Evolutionary conservation across 2,113 vertebrate genomes (phyloP).

Genomic region (Raja brachyura): DNA sequence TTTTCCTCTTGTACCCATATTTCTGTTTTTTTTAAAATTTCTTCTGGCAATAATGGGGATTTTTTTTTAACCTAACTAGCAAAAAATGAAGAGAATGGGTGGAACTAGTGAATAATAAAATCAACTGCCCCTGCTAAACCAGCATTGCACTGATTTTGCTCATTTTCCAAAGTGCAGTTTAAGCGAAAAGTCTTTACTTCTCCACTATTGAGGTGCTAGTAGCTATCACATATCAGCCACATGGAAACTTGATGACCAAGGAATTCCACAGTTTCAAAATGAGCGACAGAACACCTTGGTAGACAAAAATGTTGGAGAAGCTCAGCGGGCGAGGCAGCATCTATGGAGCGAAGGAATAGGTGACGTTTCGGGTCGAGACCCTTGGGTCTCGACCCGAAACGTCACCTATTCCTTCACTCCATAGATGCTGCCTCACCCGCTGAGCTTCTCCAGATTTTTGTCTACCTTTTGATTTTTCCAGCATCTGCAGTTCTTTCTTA

Average conservation of each 20-base stretch:
- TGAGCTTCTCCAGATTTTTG: too few species aligned
- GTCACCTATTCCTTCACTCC: too few species aligned
- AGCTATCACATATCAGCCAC: neutral
- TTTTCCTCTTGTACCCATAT: neutral
- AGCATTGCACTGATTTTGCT: neutral
- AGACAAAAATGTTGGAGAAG: too few species aligned
- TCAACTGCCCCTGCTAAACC: neutral
- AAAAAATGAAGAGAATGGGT: neutral
- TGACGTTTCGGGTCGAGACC: too few species aligned
- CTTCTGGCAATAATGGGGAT: neutral
- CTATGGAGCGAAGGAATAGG: too few species aligned
- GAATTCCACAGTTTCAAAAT: neutral
- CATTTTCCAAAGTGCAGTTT: too few species aligned
- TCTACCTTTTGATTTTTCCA: too few species aligned
- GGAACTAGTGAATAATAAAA: neutral
- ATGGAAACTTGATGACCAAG: neutral
- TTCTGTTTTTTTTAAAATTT: neutral
- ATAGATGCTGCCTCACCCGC: too few species aligned
- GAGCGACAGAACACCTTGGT: neutral
- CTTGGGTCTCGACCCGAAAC: too few species aligned
- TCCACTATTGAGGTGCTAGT: neutral
- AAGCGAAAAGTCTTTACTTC: neutral
- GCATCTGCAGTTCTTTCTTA: too few species aligned
- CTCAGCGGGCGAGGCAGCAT: too few species aligned
- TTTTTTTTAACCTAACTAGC: neutral